phyloP scores from a whole-genome alignment of 2,888 invertebrate species.

The Coelinius sp. region DNA sequence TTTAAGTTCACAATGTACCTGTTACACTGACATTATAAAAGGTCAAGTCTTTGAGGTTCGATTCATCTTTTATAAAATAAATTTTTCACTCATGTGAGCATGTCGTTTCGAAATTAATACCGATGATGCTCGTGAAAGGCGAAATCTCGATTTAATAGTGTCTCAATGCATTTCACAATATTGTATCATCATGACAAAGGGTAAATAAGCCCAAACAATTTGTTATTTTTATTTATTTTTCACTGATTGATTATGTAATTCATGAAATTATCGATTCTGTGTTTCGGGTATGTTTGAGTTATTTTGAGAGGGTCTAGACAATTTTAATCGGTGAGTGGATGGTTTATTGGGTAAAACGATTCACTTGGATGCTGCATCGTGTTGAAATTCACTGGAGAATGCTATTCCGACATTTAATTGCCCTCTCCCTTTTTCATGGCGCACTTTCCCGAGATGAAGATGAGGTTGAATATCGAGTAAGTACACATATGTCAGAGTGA shows the following conservation, averaged over 20 bases:
- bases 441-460: conserved; percentile 47
- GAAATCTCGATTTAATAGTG: too few species aligned
- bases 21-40: too few species aligned
- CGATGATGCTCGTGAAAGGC: too few species aligned
- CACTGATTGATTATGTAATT: not conserved
- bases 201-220: too few species aligned
- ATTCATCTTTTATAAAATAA: too few species aligned
- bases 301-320: not conserved
- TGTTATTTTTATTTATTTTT: too few species aligned
- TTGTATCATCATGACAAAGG: too few species aligned
- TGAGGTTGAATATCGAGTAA: conserved; percentile 20
- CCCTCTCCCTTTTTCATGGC: conserved; percentile 24
- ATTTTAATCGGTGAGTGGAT: not conserved
- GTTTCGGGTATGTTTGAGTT: not conserved
- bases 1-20: too few species aligned
- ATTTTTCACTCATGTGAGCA: too few species aligned
- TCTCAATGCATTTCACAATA: too few species aligned
- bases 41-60: too few species aligned
- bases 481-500: conserved; percentile 44
- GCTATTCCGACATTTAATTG: conserved; percentile 32
- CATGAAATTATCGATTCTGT: not conserved
- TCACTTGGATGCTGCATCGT: not conserved
- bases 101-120: too few species aligned
- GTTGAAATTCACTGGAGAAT: conserved; percentile 5
- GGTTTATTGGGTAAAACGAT: not conserved